Conservation (phyloP, 2,113 vertebrate genomes). For the Parus major region DNA sequence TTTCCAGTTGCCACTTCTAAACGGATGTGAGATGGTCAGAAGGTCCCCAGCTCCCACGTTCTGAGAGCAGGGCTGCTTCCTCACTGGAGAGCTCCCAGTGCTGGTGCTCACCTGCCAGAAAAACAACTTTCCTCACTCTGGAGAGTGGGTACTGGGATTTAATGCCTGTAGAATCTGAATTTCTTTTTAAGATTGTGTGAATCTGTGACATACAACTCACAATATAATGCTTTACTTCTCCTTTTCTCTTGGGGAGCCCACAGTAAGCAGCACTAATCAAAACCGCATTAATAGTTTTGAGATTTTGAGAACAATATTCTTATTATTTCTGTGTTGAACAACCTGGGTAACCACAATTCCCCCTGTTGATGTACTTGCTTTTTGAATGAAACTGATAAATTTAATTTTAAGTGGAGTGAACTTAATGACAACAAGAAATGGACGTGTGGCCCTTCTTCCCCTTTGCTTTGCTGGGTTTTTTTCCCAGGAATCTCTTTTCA, state of each 20-base stretch:
- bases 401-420: not conserved
- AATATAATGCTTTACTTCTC: not conserved
- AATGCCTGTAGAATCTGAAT: not conserved
- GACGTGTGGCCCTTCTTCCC: not conserved
- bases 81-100: not conserved
- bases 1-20: not conserved
- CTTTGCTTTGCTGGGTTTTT: not conserved
- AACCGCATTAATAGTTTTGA: not conserved
- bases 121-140: not conserved
- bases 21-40: not conserved
- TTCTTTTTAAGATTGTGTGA: not conserved
- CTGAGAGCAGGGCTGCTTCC: not conserved
- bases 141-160: not conserved
- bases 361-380: not conserved
- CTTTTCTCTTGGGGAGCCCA: not conserved
- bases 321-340: not conserved
- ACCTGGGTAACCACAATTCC: not conserved
- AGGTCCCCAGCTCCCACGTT: not conserved
- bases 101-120: not conserved
- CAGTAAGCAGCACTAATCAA: not conserved
- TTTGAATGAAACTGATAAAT: not conserved
- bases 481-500: not conserved
- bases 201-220: not conserved
- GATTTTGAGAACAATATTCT: not conserved
- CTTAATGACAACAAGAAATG: not conserved